phyloP scores from a whole-genome alignment of 2,888 invertebrate species.

The Vannuccia rotundouncinata region DNA sequence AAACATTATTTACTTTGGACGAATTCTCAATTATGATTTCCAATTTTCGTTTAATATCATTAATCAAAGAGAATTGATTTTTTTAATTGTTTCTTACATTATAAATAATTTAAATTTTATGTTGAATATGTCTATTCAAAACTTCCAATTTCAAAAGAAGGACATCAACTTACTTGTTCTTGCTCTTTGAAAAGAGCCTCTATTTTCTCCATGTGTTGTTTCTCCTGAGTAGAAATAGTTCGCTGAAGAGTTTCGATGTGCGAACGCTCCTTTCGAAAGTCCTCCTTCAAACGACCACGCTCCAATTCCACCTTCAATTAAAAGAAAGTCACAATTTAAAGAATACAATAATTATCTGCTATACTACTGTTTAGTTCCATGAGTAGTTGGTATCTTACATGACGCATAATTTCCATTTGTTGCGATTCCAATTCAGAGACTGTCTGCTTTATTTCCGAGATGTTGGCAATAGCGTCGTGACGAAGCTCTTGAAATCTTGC shows the following conservation, averaged over 20 bases:
- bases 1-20: too few species aligned
- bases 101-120: too few species aligned
- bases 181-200: neutral
- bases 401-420: neutral
- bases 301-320: neutral
- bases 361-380: too few species aligned
- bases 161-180: neutral
- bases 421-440: neutral
- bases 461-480: constrained; percentile 5
- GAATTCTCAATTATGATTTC: too few species aligned
- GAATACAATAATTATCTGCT: neutral
- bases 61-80: too few species aligned
- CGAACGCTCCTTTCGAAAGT: neutral
- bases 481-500: neutral
- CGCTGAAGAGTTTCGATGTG: neutral
- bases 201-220: neutral
- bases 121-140: too few species aligned
- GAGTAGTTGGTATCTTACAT: too few species aligned
- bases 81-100: too few species aligned
- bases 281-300: neutral
- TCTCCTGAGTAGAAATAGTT: neutral
- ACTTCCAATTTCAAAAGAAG: too few species aligned
- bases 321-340: neutral
- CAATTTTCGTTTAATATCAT: too few species aligned
- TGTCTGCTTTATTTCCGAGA: neutral